These are phyloP conservation scores for Drosophila tristis DNA, from an alignment of 1,140 invertebrate species.

Conservation along the genomic window DNA sequence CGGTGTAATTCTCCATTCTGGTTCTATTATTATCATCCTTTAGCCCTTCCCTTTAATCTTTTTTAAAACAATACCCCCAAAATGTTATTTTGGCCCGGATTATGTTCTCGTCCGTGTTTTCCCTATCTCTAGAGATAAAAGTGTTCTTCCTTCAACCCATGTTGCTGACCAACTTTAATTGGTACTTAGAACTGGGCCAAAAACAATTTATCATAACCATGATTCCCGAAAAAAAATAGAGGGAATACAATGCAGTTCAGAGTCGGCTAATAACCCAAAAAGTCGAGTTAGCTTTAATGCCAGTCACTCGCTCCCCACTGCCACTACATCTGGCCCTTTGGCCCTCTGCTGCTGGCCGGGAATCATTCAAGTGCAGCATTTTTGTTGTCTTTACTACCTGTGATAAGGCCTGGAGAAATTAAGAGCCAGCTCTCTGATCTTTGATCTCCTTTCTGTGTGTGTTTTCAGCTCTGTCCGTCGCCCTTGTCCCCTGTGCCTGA, in stretches of 20 bases:
- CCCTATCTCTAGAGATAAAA: constrained; percentile 34
- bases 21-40: constrained; percentile 14
- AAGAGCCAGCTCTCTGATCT: constrained; percentile 62
- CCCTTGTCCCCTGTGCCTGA: constrained; percentile 17
- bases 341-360: constrained; percentile 10
- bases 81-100: constrained; percentile 31
- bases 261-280: constrained; percentile 62
- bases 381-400: constrained; percentile 70
- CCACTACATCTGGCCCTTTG: background rate
- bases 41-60: constrained; percentile 11
- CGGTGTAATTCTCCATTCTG: background rate
- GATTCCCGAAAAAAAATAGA: constrained; percentile 45
- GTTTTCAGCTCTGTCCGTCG: constrained; percentile 48
- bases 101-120: constrained; percentile 37
- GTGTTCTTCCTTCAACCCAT: constrained; percentile 29
- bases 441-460: constrained; percentile 58
- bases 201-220: constrained; percentile 71
- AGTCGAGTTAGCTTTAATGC: constrained; percentile 37
- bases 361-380: constrained; percentile 73
- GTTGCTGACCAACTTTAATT: constrained; percentile 61
- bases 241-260: constrained; percentile 45
- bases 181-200: constrained; percentile 66
- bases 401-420: constrained; percentile 61
- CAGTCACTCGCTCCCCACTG: constrained; percentile 24
- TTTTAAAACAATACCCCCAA: constrained; percentile 15